A percentile compares a stretch with the other conserved stretches of the same genome.
Evolutionary conservation across 2,888 invertebrate species (phyloP).

Genomic region (Andrena camellia): DNA sequence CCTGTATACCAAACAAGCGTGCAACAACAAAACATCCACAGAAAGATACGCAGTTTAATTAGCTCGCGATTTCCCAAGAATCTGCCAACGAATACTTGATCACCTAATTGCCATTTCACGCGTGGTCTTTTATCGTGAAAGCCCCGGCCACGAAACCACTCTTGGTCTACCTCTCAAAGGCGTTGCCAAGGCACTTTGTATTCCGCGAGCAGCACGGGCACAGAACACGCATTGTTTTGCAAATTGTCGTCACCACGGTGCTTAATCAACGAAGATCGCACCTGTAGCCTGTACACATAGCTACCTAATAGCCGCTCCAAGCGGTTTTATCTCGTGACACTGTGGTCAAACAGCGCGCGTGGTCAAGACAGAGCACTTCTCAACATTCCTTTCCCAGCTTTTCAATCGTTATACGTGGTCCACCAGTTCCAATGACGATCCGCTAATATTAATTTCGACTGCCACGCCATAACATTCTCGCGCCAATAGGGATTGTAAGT

Average conservation of each 20-base stretch:
- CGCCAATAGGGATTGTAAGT: too few species aligned
- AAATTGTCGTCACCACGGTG: conserved; percentile 56
- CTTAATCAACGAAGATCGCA: conserved; percentile 61
- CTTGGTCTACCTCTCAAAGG: conserved; percentile 53
- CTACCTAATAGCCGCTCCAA: conserved; percentile 42
- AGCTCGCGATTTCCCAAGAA: conserved; percentile 54
- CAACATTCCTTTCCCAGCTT: conserved; percentile 51
- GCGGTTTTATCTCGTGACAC: conserved; percentile 45
- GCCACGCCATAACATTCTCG: too few species aligned
- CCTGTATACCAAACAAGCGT: background rate
- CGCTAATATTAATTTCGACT: background rate
- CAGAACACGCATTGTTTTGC: conserved; percentile 66
- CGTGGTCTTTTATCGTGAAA: conserved; percentile 62
- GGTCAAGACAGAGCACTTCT: conserved; percentile 58
- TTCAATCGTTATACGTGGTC: conserved; percentile 37
- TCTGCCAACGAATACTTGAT: conserved; percentile 43
- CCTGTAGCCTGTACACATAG: conserved; percentile 36
- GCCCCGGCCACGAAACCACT: conserved; percentile 40
- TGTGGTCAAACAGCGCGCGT: conserved; percentile 43
- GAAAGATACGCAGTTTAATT: conserved; percentile 50
- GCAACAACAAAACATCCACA: background rate
- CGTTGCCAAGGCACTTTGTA: conserved; percentile 66
- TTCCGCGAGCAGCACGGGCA: conserved; percentile 48
- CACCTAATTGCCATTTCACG: conserved; percentile 61
- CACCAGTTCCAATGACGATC: background rate